A percentile compares a stretch with the other conserved stretches of the same genome.
phyloP scores from a whole-genome alignment of 2,888 invertebrate species.

The Aproaerema taeniolella region DNA sequence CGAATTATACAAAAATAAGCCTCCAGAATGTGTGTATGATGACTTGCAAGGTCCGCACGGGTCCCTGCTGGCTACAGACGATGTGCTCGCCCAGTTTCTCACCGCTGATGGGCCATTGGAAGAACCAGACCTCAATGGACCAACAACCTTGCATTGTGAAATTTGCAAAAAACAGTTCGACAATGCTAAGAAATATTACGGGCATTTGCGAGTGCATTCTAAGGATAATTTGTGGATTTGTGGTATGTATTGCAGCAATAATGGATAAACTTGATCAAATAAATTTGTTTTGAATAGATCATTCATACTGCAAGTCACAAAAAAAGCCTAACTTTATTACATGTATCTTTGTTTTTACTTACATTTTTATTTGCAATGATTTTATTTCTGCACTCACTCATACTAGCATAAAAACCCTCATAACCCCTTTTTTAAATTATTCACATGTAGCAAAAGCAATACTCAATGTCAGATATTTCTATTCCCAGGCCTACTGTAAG shows the following conservation, averaged over 20 bases:
- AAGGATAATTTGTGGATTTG: slow-evolving; percentile 66
- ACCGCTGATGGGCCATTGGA: slow-evolving; percentile 60
- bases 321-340: too few species aligned
- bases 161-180: slow-evolving; percentile 66
- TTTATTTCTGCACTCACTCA: too few species aligned
- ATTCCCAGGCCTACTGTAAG: too few species aligned
- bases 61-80: slow-evolving; percentile 47
- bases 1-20: slow-evolving; percentile 40
- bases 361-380: too few species aligned
- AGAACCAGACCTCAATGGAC: slow-evolving; percentile 64
- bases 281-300: too few species aligned
- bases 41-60: slow-evolving; percentile 45
- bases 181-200: slow-evolving; percentile 68
- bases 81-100: slow-evolving; percentile 61
- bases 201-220: slow-evolving; percentile 64
- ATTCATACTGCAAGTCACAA: too few species aligned
- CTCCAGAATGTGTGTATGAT: slow-evolving; percentile 42
- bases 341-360: too few species aligned
- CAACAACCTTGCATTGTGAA: slow-evolving; percentile 62
- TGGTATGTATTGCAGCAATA: slow-evolving; percentile 43
- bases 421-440: too few species aligned
- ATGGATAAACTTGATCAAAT: too few species aligned
- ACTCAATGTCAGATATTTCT: too few species aligned
- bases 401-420: too few species aligned
- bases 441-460: too few species aligned